A percentile compares a stretch with the other conserved stretches of the same genome.
phyloP scores from a whole-genome alignment of 2,888 invertebrate species.

The Ferdinandea cuprea region DNA sequence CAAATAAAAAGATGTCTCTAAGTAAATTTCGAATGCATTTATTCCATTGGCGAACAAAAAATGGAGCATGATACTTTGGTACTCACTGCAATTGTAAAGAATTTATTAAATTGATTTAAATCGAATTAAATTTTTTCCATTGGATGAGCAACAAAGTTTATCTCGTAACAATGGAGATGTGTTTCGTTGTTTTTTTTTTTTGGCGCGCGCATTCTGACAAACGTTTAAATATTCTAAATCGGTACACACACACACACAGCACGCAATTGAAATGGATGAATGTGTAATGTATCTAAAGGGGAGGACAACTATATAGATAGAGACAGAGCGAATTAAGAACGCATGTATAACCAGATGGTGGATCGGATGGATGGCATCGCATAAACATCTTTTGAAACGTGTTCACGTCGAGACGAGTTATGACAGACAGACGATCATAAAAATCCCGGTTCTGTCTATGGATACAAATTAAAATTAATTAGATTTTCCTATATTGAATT shows the following conservation, averaged over 20 bases:
- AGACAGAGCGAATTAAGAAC: conserved; percentile 5
- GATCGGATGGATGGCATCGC: conserved; percentile 45
- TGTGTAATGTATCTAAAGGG: conserved; percentile 54
- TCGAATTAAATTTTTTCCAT: conserved; percentile 64
- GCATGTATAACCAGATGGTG: conserved; percentile 46
- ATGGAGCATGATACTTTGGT: background rate
- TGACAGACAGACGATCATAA: conserved; percentile 65
- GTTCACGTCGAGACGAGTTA: conserved; percentile 56
- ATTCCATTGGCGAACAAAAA: conserved; percentile 20
- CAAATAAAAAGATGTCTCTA: background rate
- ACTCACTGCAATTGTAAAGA: conserved; percentile 53
- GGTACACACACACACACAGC: too few relatives aligned
- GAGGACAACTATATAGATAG: conserved; percentile 10
- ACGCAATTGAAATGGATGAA: conserved; percentile 67
- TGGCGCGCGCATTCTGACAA: conserved; percentile 64
- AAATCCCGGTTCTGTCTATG: conserved; percentile 18
- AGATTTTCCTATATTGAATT: conserved; percentile 68
- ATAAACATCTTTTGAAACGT: conserved; percentile 52
- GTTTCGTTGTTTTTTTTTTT: conserved; percentile 28
- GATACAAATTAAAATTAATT: conserved; percentile 69
- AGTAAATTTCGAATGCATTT: conserved; percentile 38
- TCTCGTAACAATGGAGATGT: conserved; percentile 33
- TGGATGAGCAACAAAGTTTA: conserved; percentile 37
- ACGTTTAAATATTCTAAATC: conserved; percentile 70
- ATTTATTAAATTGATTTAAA: conserved; percentile 74